Evolutionary conservation across 2,113 vertebrate genomes (phyloP).

Genomic region (Dromas ardeola): DNA sequence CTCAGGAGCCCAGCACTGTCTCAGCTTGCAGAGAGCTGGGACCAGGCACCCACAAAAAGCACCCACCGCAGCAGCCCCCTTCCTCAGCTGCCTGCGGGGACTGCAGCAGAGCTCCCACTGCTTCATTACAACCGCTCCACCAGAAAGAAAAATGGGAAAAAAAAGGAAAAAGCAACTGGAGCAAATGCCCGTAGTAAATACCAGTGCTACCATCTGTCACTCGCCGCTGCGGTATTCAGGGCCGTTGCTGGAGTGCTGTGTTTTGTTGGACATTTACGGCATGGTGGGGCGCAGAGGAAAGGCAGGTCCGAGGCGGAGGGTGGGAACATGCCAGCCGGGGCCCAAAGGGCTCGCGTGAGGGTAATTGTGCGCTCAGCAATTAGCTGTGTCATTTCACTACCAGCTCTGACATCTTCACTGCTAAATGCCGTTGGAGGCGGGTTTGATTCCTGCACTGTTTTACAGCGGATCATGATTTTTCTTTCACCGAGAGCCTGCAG

Average conservation of each 20-base stretch:
- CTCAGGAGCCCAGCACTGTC: background rate
- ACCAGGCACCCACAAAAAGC: background rate
- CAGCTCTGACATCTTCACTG: background rate
- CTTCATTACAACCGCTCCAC: background rate
- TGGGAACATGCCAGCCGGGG: background rate
- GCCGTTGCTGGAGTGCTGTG: background rate
- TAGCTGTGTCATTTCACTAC: background rate
- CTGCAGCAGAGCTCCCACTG: background rate
- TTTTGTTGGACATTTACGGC: too few species aligned
- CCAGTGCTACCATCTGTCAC: background rate
- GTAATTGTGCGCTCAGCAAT: background rate
- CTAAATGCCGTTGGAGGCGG: background rate
- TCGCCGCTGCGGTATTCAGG: rapidly evolving
- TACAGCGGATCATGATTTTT: background rate
- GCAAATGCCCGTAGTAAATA: background rate
- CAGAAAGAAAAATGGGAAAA: background rate
- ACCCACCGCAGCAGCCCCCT: background rate
- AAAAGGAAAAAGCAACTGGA: background rate
- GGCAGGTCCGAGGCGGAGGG: rapidly evolving
- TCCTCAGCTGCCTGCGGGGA: background rate
- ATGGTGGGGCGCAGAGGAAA: background rate
- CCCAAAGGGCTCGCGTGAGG: rapidly evolving
- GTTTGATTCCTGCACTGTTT: background rate
- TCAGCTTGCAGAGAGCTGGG: background rate
- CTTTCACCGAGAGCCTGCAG: background rate